A percentile compares a stretch with the other conserved stretches of the same genome.
Evolutionary conservation across 2,113 vertebrate genomes (phyloP).

Genomic region (Gracilinanus agilis): DNA sequence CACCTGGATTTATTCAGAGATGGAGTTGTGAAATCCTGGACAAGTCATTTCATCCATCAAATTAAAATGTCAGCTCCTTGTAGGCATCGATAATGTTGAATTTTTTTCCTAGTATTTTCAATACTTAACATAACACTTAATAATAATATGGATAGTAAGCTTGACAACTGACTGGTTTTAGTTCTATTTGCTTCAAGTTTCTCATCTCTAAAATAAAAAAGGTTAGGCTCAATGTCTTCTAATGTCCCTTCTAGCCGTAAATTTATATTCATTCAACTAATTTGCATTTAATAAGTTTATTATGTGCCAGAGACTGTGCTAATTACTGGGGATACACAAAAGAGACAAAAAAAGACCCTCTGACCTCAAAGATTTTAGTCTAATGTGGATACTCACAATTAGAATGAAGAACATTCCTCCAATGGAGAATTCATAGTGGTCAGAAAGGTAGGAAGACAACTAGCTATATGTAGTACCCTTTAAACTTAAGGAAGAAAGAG

Average conservation of each 20-base stretch:
- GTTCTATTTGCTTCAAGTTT: neutral
- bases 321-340: neutral
- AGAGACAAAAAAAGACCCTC: neutral
- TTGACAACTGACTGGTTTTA: neutral
- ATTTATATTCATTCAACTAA: neutral
- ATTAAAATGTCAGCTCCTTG: neutral
- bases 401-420: neutral
- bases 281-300: neutral
- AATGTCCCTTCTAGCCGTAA: neutral
- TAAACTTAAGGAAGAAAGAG: neutral
- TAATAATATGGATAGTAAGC: neutral
- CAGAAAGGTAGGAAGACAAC: neutral
- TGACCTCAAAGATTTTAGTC: neutral
- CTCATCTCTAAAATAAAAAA: neutral
- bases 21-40: neutral
- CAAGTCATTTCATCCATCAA: neutral
- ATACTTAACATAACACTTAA: neutral
- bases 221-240: neutral
- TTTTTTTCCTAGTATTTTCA: neutral
- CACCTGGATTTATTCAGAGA: neutral
- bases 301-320: neutral
- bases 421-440: neutral
- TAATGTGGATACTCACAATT: neutral
- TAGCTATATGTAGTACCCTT: neutral
- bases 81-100: neutral